Conservation (phyloP, 1,140 invertebrate genomes). For the Physella acuta region DNA sequence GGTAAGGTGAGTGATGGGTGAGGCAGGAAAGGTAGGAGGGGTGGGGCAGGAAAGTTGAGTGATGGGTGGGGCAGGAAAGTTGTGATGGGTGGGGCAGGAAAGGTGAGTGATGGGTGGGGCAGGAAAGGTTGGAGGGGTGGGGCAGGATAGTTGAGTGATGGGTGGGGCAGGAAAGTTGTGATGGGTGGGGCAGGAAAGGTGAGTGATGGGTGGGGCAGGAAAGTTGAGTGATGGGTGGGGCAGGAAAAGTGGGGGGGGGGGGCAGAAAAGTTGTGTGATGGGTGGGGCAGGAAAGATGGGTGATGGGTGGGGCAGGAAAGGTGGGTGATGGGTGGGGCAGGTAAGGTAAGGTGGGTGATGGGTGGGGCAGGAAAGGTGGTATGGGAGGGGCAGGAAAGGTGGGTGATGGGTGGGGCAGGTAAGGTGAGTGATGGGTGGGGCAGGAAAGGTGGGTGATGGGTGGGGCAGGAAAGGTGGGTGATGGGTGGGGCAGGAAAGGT, state of each 20-base stretch:
- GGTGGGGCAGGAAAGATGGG: no score
- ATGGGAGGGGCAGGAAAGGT: conserved; percentile 99
- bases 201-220: conserved; percentile 89
- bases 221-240: conserved; percentile 79
- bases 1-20: conserved; percentile 87
- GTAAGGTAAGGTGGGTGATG: no score
- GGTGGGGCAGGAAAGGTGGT: conserved; percentile 88
- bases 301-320: conserved; percentile 98
- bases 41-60: conserved; percentile 98
- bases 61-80: no score
- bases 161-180: no score
- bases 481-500: conserved; percentile 99
- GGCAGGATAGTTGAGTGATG: conserved; percentile 90
- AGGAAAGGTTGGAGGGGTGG: conserved; percentile 93
- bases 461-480: no score
- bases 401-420: conserved; percentile 65
- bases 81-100: conserved; percentile 97
- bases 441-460: conserved; percentile 89
- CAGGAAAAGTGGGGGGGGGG: conserved; percentile 99
- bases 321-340: conserved; percentile 72
- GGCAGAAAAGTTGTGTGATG: conserved; percentile 91
- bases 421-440: no score
- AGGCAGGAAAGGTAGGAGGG: conserved; percentile 89
- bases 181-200: conserved; percentile 99
- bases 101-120: conserved; percentile 82